Base-by-base conservation (phyloP, 2,888 invertebrate species). In the Plemyria rubiginata region DNA sequence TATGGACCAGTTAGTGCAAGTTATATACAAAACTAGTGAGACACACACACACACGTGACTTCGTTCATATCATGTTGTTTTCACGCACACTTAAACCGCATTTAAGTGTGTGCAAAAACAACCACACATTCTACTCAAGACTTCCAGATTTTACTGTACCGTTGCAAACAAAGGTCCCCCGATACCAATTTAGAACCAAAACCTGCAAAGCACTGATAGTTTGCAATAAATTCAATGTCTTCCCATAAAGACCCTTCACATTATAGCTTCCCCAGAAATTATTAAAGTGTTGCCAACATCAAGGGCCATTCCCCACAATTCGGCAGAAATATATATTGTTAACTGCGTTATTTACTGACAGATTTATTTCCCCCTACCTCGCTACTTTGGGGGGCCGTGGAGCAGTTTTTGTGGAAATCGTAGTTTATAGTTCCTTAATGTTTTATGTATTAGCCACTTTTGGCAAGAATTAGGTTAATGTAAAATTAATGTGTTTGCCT, bases 261-360 rank as follows among this genome's bases (percentile, higher is more conserved):
- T 68, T 77, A 79, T 76, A 73, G 72, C 73, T 77, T 69, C 72
- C 67, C 76, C 74, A 69, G 72, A 70, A 68, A 81, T 81, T 81
- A 79, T 81, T 82, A 82, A 80, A 86, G 85, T 83, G 86, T 84
- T 84, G 81, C 82, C 78, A 79, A 77, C 79, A 82, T 80, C 79
- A 78, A 77, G 78, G 77, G 71, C 80, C 77, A 77, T 79, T 82
- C 75, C 76, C 79, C 71, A 72, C 77, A 70, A 81, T 82, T 81
- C 70, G 72, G 77, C 72, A 76, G 78, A 80, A 65, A 71, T 80
- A 86, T 84, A 83, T 82, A 84, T 84, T 79, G 82, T 80, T 87
- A 88, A 87, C 85, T 80, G 80, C 74, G 80, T 85, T 87, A 87
- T 87, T 86, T 86, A 85, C 77, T 73, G 76, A 72, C 70, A 77